A percentile compares a stretch with the other conserved stretches of the same genome.
Evolutionary conservation across 1,140 invertebrate genomes (phyloP).

Genomic region (Lutraria rhynchaena): DNA sequence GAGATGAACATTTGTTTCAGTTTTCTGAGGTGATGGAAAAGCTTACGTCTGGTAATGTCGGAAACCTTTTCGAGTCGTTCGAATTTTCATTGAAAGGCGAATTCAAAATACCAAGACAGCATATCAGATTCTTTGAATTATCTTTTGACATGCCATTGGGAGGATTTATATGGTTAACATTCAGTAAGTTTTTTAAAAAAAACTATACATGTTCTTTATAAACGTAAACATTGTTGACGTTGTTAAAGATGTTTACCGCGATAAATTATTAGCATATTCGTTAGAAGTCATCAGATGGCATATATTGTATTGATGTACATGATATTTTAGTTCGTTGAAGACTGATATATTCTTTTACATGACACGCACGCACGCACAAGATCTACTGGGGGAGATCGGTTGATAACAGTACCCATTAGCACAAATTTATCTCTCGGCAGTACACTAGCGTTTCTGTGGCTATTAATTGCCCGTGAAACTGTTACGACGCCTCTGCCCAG

Average conservation of each 20-base stretch:
- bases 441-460: background rate
- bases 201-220: background rate
- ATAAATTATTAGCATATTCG: background rate
- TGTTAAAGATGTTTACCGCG: background rate
- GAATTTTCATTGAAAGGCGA: constrained; percentile 66
- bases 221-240: too few relatives aligned
- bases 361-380: too few relatives aligned
- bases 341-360: background rate
- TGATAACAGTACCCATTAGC: background rate
- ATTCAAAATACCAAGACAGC: constrained; percentile 58
- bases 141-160: constrained; percentile 58
- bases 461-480: too few relatives aligned
- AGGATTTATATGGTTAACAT: constrained; percentile 64
- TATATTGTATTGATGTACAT: background rate
- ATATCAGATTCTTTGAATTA: constrained; percentile 59
- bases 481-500: too few relatives aligned
- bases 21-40: constrained; percentile 68
- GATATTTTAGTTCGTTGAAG: background rate
- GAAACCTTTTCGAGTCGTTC: constrained; percentile 63
- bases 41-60: constrained; percentile 43
- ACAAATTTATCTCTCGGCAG: background rate
- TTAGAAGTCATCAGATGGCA: background rate
- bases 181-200: constrained; percentile 60
- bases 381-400: too few relatives aligned
- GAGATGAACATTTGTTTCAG: constrained; percentile 68